Evolutionary conservation across 2,888 invertebrate species (phyloP).

Genomic region (Muschampia plurimacula): DNA sequence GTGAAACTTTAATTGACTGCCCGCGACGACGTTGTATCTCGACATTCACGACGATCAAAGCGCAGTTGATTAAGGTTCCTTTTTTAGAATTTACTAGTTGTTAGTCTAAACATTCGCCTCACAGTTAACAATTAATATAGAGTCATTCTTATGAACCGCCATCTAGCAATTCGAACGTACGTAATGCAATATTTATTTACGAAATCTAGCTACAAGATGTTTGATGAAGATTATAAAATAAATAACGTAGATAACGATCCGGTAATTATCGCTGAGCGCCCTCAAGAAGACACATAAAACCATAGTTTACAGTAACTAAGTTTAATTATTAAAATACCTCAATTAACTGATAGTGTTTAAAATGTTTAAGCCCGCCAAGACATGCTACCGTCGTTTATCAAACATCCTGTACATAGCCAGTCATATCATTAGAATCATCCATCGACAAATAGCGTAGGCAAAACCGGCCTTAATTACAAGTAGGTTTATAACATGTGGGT

Average conservation of each 20-base stretch:
- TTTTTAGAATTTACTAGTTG: conserved; percentile 78
- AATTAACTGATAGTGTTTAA: conserved; percentile 56
- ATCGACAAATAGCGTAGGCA: conserved; percentile 77
- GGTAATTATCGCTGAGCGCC: conserved; percentile 44
- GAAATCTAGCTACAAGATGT: conserved; percentile 70
- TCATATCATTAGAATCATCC: conserved; percentile 58
- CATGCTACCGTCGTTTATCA: conserved; percentile 58
- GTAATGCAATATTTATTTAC: conserved; percentile 60
- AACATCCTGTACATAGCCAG: conserved; percentile 76
- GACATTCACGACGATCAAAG: conserved; percentile 38
- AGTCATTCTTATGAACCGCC: conserved; percentile 57
- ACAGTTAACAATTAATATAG: conserved; percentile 65
- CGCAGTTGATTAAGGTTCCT: conserved; percentile 67
- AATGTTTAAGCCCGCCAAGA: conserved; percentile 52
- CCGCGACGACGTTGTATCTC: conserved; percentile 13
- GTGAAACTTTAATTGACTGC: conserved; percentile 46
- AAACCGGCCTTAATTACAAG: conserved; percentile 77
- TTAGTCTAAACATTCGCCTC: conserved; percentile 74
- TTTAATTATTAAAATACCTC: conserved; percentile 51
- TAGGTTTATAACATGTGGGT: conserved; percentile 58
- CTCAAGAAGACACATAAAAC: conserved; percentile 50
- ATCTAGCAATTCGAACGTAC: conserved; percentile 55
- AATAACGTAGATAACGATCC: conserved; percentile 42
- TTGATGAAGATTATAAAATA: conserved; percentile 61
- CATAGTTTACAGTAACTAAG: conserved; percentile 26